These are phyloP conservation scores for Myanophis thanlyinensis DNA, from an alignment of 2,113 vertebrate genomes.

Conservation along the genomic window DNA sequence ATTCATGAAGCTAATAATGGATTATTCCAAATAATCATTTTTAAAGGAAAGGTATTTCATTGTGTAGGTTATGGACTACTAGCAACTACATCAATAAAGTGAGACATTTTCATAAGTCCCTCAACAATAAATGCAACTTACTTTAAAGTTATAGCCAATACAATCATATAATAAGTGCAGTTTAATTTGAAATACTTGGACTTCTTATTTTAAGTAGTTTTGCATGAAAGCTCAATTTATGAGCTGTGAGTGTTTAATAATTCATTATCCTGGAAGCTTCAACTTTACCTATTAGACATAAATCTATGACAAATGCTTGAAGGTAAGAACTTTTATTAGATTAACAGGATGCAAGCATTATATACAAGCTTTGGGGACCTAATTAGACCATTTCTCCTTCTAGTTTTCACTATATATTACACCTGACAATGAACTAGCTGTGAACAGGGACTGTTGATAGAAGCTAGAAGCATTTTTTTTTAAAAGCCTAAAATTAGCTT, in stretches of 20 bases:
- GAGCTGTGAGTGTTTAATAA: constrained; percentile 9
- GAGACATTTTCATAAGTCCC: background rate
- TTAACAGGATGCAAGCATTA: constrained; percentile 29
- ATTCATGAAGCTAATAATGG: accelerated
- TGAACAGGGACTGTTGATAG: background rate
- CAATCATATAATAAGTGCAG: background rate
- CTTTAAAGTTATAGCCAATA: constrained; percentile 34
- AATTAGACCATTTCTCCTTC: background rate
- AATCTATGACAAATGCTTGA: constrained; percentile 29
- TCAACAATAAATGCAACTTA: constrained; percentile 24
- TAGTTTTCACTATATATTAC: constrained; percentile 28
- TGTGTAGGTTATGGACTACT: background rate
- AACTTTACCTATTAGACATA: background rate
- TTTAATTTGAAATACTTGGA: constrained; percentile 34
- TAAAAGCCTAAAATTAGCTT: background rate
- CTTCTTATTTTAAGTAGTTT: constrained; percentile 33
- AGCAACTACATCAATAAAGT: background rate
- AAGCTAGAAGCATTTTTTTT: background rate
- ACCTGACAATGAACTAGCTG: background rate
- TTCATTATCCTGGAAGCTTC: constrained; percentile 32
- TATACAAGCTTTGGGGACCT: constrained; percentile 16
- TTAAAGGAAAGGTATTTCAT: background rate
- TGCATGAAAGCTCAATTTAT: constrained; percentile 33
- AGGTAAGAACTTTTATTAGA: constrained; percentile 39
- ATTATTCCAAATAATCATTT: background rate